Percentiles rank a stretch among this genome's conserved stretches.
phyloP scores from a whole-genome alignment of 2,888 invertebrate species.

The Sepioteuthis lessoniana region DNA sequence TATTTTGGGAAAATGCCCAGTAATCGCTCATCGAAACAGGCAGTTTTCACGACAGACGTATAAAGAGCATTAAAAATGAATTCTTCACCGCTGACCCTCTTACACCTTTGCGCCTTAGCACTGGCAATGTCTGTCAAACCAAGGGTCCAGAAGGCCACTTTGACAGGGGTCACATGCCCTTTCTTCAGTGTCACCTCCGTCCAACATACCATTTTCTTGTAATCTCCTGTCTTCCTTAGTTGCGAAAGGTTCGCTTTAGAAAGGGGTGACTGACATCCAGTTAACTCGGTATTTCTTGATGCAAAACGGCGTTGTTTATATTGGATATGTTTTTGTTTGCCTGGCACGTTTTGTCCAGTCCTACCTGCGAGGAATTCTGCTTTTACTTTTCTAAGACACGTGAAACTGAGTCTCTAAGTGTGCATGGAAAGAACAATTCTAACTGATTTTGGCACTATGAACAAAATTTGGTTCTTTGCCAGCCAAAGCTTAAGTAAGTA shows the following conservation, averaged over 20 bases:
- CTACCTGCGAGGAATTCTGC: background rate
- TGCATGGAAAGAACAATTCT: background rate
- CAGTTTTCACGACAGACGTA: background rate
- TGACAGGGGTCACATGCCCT: background rate
- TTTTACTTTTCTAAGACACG: background rate
- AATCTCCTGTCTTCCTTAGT: background rate
- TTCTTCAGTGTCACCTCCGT: background rate
- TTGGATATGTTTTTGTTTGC: background rate
- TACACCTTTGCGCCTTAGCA: background rate
- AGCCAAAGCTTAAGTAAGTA: too few relatives aligned
- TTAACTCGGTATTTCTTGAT: background rate
- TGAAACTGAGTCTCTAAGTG: background rate
- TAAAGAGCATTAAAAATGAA: background rate
- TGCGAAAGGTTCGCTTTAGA: background rate
- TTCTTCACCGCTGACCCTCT: background rate
- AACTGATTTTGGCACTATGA: background rate
- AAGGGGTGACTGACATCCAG: conserved; percentile 14
- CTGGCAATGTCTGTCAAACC: background rate
- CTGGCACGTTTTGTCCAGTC: background rate
- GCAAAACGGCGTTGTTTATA: background rate
- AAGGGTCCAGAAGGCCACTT: background rate
- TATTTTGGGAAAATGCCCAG: background rate
- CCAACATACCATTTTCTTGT: background rate
- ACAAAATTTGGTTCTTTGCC: too few relatives aligned
- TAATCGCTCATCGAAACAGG: background rate